A percentile compares a stretch with the other conserved stretches of the same genome.
Conservation (phyloP, 2,888 invertebrate genomes). For the Bellardia bayeri region DNA sequence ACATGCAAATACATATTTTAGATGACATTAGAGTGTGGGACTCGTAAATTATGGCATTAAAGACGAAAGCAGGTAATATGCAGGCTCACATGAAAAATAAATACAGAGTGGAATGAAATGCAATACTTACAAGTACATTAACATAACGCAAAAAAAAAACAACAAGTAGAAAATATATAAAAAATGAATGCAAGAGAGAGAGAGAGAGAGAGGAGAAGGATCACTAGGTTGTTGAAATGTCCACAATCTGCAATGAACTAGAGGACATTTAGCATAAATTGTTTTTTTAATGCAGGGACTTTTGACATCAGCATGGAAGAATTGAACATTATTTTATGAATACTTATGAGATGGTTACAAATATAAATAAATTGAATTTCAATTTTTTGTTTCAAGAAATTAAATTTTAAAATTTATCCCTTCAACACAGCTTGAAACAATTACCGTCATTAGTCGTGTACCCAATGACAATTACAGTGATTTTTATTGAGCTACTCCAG, state of each 20-base stretch:
- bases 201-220: too few relatives aligned
- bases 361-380: not conserved
- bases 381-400: too few relatives aligned
- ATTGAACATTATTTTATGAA: conserved; percentile 7
- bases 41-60: conserved; percentile 69
- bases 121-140: conserved; percentile 36
- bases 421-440: conserved; percentile 66
- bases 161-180: conserved; percentile 8
- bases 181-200: not conserved
- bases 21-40: conserved; percentile 47
- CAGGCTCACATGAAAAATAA: conserved; percentile 24
- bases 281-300: conserved; percentile 1
- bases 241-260: not conserved
- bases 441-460: conserved; percentile 44
- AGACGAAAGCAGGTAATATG: conserved; percentile 58
- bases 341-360: not conserved
- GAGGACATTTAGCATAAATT: conserved; percentile 27
- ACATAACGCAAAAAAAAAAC: not conserved
- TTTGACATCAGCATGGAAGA: not conserved
- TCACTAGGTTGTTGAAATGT: not conserved
- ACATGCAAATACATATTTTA: conserved; percentile 61
- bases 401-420: conserved; percentile 56
- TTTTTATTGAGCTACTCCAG: conserved; percentile 40
- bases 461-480: conserved; percentile 60
- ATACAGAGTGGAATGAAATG: not conserved